A percentile compares a stretch with the other conserved stretches of the same genome.
Conservation (phyloP, 2,113 vertebrate species). For the Scomber colias region DNA sequence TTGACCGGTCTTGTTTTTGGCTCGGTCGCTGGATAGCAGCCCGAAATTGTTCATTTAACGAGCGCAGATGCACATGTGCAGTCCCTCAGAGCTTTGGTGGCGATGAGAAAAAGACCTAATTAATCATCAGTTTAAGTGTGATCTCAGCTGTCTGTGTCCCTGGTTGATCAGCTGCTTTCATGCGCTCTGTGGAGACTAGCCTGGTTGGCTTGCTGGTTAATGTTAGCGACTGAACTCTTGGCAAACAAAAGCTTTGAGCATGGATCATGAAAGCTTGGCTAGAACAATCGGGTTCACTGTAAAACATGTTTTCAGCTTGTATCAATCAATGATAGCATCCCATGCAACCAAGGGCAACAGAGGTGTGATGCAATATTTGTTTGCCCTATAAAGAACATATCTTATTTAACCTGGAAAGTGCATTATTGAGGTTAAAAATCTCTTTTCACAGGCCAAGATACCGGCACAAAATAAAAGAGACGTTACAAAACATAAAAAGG, state of each 20-base stretch:
- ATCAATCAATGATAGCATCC: too few relatives aligned
- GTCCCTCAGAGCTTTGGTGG: conserved; percentile 36
- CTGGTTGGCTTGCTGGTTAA: neutral
- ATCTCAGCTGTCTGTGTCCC: conserved; percentile 56
- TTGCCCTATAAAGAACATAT: too few relatives aligned
- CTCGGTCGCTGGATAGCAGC: conserved; percentile 21
- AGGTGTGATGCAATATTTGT: too few relatives aligned
- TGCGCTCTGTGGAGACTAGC: conserved; percentile 21
- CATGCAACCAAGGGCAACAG: too few relatives aligned
- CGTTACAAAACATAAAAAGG: too few relatives aligned
- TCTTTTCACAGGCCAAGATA: too few relatives aligned
- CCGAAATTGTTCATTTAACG: conserved; percentile 29
- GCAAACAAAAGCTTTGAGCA: neutral
- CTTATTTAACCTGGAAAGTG: too few relatives aligned
- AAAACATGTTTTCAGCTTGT: neutral
- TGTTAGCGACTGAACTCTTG: conserved; percentile 17
- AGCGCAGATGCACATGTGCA: conserved; percentile 20
- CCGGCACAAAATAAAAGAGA: too few relatives aligned
- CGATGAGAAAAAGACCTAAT: conserved; percentile 40
- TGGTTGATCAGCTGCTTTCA: conserved; percentile 46
- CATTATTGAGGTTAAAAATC: too few relatives aligned
- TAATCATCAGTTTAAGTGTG: conserved; percentile 60
- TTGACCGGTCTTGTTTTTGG: conserved; percentile 55
- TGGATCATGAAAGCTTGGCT: neutral
- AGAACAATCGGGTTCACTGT: neutral